Conservation (phyloP, 1,140 invertebrate species). For the Stegodyphus mimosarum region DNA sequence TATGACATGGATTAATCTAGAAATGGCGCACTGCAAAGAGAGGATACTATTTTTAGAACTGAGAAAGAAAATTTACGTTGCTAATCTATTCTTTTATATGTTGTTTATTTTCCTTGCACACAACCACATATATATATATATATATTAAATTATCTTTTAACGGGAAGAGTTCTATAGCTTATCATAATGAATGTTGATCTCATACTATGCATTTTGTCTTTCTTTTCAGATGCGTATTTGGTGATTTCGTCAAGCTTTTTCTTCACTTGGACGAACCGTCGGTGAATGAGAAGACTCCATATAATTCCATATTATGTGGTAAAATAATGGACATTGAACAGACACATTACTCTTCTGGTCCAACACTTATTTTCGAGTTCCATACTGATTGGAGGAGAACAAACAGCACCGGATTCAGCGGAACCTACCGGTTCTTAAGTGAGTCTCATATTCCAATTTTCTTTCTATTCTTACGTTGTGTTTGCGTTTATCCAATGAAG, state of each 20-base stretch:
- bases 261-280: slow-evolving; percentile 75
- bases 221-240: slow-evolving; percentile 75
- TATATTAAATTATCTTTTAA: too few species aligned
- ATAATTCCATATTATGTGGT: slow-evolving; percentile 80
- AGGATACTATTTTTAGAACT: too few species aligned
- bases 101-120: too few species aligned
- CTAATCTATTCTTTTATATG: too few species aligned
- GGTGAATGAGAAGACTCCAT: slow-evolving; percentile 83
- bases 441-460: slow-evolving; percentile 67
- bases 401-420: slow-evolving; percentile 81
- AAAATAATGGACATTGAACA: slow-evolving; percentile 77
- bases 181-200: too few species aligned
- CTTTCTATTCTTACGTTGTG: too few species aligned
- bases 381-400: slow-evolving; percentile 74
- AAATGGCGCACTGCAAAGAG: too few species aligned
- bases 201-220: background rate
- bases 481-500: too few species aligned
- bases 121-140: too few species aligned
- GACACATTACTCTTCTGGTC: slow-evolving; percentile 82
- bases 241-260: slow-evolving; percentile 85
- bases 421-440: slow-evolving; percentile 84
- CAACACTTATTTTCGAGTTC: slow-evolving; percentile 84
- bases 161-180: too few species aligned
- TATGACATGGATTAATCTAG: too few species aligned
- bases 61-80: too few species aligned